These are phyloP conservation scores for Gymnopithys bicolor DNA, from an alignment of 2,797 vertebrate species.

Conservation along the genomic window DNA sequence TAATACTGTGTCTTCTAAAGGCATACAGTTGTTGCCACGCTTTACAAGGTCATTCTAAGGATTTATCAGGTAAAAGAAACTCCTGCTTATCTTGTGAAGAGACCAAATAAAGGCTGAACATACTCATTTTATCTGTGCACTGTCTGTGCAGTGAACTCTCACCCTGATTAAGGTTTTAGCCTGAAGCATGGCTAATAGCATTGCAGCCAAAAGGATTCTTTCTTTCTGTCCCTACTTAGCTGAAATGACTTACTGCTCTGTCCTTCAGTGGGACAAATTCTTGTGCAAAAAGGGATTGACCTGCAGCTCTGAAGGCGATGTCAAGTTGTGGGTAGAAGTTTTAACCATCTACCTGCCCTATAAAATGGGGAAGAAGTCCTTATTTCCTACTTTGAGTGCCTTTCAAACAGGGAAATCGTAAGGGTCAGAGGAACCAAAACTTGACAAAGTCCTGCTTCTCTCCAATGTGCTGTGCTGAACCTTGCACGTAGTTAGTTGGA, in stretches of 20 bases:
- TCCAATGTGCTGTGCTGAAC: not conserved
- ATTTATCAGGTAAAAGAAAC: not conserved
- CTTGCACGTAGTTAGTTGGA: not conserved
- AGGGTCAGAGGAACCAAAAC: not conserved
- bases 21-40: not conserved
- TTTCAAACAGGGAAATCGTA: not conserved
- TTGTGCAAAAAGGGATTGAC: slow-evolving; percentile 48
- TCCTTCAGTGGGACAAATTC: slow-evolving; percentile 44
- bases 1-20: not conserved
- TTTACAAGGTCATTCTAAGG: not conserved
- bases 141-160: slow-evolving; percentile 70
- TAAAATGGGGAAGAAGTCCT: not conserved
- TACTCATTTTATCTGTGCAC: slow-evolving; percentile 32
- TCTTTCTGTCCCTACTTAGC: slow-evolving; percentile 25
- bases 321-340: not conserved
- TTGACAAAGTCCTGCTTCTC: not conserved
- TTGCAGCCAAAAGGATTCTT: slow-evolving; percentile 18
- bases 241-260: slow-evolving; percentile 39
- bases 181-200: slow-evolving; percentile 59
- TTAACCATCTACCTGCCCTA: not conserved
- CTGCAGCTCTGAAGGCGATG: not conserved
- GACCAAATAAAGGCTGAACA: not conserved
- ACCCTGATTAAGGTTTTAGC: slow-evolving; percentile 68
- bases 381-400: not conserved
- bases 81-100: not conserved